Percentiles rank a stretch among this genome's conserved stretches.
Conservation (phyloP, 2,113 vertebrate species). For the Stomatorhinus ivindoensis region DNA sequence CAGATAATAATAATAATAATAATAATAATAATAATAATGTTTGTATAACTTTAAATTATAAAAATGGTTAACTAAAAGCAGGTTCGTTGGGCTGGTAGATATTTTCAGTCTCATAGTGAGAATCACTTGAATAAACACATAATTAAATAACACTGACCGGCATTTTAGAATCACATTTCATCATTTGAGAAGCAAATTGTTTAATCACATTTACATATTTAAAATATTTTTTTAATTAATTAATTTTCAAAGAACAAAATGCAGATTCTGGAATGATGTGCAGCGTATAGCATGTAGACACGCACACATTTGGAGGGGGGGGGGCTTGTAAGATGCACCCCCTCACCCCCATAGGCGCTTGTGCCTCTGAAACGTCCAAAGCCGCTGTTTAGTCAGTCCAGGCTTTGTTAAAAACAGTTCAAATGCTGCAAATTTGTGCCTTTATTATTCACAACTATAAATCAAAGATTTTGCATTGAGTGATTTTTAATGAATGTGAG, state of each 20-base stretch:
- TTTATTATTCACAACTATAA: neutral
- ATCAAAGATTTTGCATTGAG: neutral
- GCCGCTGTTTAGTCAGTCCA: neutral
- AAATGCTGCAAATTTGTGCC: neutral
- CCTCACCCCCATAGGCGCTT: neutral
- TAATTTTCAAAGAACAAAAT: neutral
- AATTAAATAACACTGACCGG: neutral
- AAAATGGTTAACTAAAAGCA: neutral
- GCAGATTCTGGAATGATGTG: neutral
- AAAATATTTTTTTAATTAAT: neutral
- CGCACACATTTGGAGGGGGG: neutral
- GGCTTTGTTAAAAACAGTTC: neutral
- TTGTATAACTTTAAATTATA: neutral
- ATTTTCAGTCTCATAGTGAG: neutral
- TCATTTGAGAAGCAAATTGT: neutral
- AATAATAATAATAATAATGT: neutral
- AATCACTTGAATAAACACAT: neutral
- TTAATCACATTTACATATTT: neutral
- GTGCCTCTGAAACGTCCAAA: neutral
- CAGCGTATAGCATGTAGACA: neutral
- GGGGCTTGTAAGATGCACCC: neutral
- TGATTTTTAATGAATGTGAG: neutral
- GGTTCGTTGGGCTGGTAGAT: neutral
- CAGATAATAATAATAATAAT: neutral
- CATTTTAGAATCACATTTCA: neutral